Conservation (phyloP, 2,888 invertebrate species). For the Hypomecis atomaria region DNA sequence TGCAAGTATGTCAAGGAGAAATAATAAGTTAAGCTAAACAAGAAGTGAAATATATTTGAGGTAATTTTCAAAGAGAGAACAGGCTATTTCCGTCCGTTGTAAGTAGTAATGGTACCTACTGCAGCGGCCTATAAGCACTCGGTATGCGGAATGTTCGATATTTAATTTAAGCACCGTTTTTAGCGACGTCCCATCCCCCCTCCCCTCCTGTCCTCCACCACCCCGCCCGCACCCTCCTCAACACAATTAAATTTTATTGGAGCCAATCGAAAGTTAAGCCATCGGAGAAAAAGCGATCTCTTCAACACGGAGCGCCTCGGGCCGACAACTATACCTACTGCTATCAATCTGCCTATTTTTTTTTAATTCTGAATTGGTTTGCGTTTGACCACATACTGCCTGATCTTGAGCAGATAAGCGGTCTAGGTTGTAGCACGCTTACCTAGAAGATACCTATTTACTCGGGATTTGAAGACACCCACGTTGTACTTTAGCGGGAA, state of each 20-base stretch:
- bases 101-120: background rate
- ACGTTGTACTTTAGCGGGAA: too few relatives aligned
- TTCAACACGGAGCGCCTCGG: constrained; percentile 16
- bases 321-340: background rate
- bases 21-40: too few relatives aligned
- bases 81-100: background rate
- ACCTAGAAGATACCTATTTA: too few relatives aligned
- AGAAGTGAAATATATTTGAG: too few relatives aligned
- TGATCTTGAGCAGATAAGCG: too few relatives aligned
- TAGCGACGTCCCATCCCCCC: constrained; percentile 26
- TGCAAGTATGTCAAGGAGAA: too few relatives aligned
- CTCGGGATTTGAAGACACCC: too few relatives aligned
- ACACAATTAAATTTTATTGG: constrained; percentile 49
- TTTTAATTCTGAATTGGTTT: too few relatives aligned
- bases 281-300: constrained; percentile 40
- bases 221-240: constrained; percentile 8
- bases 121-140: background rate
- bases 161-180: constrained; percentile 57
- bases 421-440: too few relatives aligned
- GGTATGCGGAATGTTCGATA: constrained; percentile 52
- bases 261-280: constrained; percentile 47
- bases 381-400: too few relatives aligned
- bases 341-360: too few relatives aligned
- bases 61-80: too few relatives aligned
- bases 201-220: constrained; percentile 15